Evolutionary conservation across 2,797 vertebrate species (phyloP).

Genomic region (Acropternis orthonyx): DNA sequence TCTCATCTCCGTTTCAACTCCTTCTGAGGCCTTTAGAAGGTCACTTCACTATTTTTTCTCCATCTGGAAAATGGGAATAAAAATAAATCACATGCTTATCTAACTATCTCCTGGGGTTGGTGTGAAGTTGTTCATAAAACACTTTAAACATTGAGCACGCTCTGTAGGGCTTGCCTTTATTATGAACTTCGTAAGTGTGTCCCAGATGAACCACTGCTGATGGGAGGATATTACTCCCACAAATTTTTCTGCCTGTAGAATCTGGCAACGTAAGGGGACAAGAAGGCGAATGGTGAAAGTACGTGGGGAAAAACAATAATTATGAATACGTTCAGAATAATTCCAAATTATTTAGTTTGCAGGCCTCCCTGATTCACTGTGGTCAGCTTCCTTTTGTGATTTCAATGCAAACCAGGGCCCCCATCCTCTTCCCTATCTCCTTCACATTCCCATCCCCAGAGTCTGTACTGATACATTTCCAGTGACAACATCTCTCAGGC

Average conservation of each 20-base stretch:
- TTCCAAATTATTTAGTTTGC: background rate
- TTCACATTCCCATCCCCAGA: background rate
- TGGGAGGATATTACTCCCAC: conserved; percentile 65
- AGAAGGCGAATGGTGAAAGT: conserved; percentile 18
- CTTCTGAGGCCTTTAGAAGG: conserved; percentile 66
- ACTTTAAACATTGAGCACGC: conserved; percentile 67
- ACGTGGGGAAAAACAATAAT: background rate
- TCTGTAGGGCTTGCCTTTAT: conserved; percentile 66
- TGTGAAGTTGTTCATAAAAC: conserved; percentile 71
- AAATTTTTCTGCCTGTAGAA: conserved; percentile 65
- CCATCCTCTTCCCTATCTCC: background rate
- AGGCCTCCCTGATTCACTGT: background rate
- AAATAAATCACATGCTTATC: conserved; percentile 72
- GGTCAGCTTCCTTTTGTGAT: background rate
- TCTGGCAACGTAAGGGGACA: conserved; percentile 7
- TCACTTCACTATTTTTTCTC: conserved; percentile 58
- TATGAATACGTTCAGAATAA: background rate
- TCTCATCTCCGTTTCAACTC: conserved; percentile 65
- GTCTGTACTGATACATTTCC: background rate
- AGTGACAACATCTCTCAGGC: background rate
- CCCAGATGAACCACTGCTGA: conserved; percentile 64
- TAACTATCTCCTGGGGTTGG: conserved; percentile 62
- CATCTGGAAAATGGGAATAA: conserved; percentile 66
- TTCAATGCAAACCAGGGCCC: background rate
- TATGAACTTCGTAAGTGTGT: conserved; percentile 68